Percentiles rank a stretch among this genome's conserved stretches.
phyloP scores from a whole-genome alignment of 2,113 vertebrate genomes.

The Heterocephalus glaber region DNA sequence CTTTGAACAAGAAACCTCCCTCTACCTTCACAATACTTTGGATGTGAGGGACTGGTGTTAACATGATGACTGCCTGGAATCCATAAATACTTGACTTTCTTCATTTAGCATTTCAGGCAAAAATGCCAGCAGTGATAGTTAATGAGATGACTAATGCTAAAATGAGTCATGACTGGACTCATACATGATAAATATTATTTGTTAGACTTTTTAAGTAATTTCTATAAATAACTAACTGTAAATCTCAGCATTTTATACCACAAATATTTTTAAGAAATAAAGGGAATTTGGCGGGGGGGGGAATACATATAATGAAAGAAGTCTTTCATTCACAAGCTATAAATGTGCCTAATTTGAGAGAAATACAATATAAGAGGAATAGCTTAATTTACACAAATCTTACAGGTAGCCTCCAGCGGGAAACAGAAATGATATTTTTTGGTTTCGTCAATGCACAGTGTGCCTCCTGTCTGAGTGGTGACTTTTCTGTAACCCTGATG shows the following conservation, averaged over 20 bases:
- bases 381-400: slow-evolving; percentile 25
- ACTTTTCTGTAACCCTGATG: not conserved
- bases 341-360: not conserved
- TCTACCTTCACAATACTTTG: not conserved
- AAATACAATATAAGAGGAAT: not conserved
- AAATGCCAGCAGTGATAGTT: not conserved
- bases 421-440: not conserved
- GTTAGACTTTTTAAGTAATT: not conserved
- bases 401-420: not conserved
- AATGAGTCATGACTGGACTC: slow-evolving; percentile 11
- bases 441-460: not conserved
- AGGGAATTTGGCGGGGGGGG: not conserved
- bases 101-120: slow-evolving; percentile 33
- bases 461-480: not conserved
- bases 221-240: not conserved
- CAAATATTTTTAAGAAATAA: slow-evolving; percentile 13
- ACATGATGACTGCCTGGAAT: not conserved
- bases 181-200: not conserved
- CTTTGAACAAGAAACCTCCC: not conserved
- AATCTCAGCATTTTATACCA: not conserved
- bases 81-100: not conserved
- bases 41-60: not conserved
- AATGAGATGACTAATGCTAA: slow-evolving; percentile 19
- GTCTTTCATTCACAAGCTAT: slow-evolving; percentile 50
- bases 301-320: not conserved